Percentiles rank a stretch among this genome's conserved stretches.
phyloP scores from a whole-genome alignment of 1,140 invertebrate species.

The Liolophura sinensis region DNA sequence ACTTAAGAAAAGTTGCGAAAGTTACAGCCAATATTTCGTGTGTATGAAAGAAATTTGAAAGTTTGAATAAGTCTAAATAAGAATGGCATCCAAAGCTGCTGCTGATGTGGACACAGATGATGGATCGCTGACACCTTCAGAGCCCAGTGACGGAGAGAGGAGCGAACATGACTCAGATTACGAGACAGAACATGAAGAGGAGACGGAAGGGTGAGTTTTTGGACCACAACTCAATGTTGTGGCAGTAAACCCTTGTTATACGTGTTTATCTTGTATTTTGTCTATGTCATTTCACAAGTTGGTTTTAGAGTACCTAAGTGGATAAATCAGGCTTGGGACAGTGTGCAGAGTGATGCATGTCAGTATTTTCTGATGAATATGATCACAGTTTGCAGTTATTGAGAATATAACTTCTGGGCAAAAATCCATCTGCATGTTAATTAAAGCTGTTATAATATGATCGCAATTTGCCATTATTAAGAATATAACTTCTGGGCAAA shows the following conservation, averaged over 20 bases:
- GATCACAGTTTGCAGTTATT: too few relatives aligned
- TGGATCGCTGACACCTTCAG: conserved; percentile 47
- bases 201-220: conserved; percentile 26
- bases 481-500: not conserved
- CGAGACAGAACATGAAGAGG: conserved; percentile 43
- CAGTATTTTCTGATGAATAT: not conserved
- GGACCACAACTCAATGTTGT: not conserved
- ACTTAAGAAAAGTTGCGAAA: not conserved
- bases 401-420: not conserved
- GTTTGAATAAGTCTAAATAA: not conserved
- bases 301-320: too few relatives aligned
- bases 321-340: not conserved
- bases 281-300: conserved; percentile 6
- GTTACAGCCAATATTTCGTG: not conserved
- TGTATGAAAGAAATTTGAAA: not conserved
- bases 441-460: too few relatives aligned
- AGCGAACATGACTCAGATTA: conserved; percentile 51
- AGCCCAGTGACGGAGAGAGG: conserved; percentile 36
- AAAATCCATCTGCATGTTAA: not conserved
- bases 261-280: not conserved
- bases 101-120: conserved; percentile 37
- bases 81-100: not conserved
- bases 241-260: not conserved
- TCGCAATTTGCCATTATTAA: too few relatives aligned
- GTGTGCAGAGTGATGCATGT: not conserved